phyloP scores from a whole-genome alignment of 2,797 vertebrate genomes.

The Xiphorhynchus erythropygius region DNA sequence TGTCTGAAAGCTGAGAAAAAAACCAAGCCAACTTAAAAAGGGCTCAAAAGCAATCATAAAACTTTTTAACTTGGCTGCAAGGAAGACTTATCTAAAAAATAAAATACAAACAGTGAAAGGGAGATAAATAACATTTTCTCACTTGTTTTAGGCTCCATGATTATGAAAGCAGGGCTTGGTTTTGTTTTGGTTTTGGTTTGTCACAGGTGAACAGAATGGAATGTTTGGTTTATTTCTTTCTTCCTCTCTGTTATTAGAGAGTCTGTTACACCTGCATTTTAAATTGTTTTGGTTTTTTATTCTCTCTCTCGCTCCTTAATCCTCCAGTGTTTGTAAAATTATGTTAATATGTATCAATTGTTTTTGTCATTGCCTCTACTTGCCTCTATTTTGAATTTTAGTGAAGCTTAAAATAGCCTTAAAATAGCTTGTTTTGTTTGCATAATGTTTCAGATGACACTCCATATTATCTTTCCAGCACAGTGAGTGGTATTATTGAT shows the following conservation, averaged over 20 bases:
- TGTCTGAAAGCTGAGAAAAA: conserved; percentile 44
- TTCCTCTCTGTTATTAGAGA: neutral
- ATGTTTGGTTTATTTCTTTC: neutral
- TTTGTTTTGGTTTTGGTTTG: neutral
- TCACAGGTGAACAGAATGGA: conserved; percentile 15
- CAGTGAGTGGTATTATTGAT: neutral
- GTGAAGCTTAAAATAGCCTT: neutral
- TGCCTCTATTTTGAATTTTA: neutral
- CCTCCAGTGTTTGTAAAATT: neutral
- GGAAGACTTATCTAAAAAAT: conserved; percentile 55
- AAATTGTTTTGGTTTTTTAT: neutral
- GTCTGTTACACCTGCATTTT: neutral
- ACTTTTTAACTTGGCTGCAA: conserved; percentile 41
- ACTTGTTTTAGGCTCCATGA: neutral
- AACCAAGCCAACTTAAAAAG: neutral
- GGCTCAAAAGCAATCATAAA: conserved; percentile 9
- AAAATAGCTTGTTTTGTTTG: neutral
- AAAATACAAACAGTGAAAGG: conserved; percentile 58
- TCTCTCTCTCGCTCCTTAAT: neutral
- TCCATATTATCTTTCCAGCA: neutral
- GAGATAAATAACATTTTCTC: conserved; percentile 53
- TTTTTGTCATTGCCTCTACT: neutral
- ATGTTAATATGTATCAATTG: neutral
- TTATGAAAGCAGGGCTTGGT: neutral
- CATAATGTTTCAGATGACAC: neutral